phyloP scores from a whole-genome alignment of 2,888 invertebrate genomes.

The Machimus rusticus region DNA sequence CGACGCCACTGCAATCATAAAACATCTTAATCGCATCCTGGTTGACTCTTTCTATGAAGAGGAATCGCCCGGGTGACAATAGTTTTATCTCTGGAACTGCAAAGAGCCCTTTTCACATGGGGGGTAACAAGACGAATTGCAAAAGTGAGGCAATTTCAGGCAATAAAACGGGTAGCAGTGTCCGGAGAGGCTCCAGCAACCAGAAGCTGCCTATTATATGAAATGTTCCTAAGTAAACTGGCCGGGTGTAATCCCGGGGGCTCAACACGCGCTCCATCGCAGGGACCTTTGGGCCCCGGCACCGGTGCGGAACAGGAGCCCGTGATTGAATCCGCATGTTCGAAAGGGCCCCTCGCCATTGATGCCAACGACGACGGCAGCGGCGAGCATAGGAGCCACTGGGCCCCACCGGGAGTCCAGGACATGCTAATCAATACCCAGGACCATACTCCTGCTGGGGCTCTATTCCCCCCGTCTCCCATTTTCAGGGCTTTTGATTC shows the following conservation, averaged over 20 bases:
- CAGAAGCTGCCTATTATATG: neutral
- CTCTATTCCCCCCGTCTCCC: neutral
- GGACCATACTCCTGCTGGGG: neutral
- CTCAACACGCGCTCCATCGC: neutral
- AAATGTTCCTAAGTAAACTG: neutral
- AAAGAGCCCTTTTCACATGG: neutral
- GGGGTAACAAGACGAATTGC: neutral
- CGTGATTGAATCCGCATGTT: conserved; percentile 8
- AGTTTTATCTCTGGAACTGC: conserved; percentile 5
- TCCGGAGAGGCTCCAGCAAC: neutral
- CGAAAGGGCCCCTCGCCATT: neutral
- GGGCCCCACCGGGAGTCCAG: neutral
- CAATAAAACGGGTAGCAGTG: neutral
- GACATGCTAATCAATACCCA: conserved; percentile 5
- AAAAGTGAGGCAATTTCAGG: neutral
- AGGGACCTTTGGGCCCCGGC: neutral
- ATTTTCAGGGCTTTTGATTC: conserved; percentile 37
- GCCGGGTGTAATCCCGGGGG: neutral
- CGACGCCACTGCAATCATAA: conserved; percentile 8
- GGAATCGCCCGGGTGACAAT: conserved; percentile 3
- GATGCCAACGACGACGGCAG: neutral
- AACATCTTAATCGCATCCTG: conserved; percentile 21
- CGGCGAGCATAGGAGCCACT: neutral
- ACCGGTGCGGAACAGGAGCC: neutral
- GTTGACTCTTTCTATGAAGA: conserved; percentile 23